Evolutionary conservation across 2,113 vertebrate species (phyloP).

Genomic region (Corythornis vintsioides): DNA sequence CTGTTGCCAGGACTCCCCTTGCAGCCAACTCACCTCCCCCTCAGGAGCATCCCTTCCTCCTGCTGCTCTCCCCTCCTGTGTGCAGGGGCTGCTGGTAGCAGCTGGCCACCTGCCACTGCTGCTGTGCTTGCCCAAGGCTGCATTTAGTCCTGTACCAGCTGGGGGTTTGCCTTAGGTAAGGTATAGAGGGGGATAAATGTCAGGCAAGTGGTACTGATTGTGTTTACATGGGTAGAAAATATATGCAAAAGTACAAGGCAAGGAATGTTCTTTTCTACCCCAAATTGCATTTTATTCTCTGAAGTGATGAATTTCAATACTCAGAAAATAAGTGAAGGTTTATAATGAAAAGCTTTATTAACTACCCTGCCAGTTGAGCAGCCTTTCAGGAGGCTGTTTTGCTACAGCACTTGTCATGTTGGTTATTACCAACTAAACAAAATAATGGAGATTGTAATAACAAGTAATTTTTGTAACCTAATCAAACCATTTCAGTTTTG

Average conservation of each 20-base stretch:
- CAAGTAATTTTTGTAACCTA: slow-evolving; percentile 19
- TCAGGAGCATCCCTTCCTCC: fast-evolving
- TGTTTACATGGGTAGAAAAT: neutral
- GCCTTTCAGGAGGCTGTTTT: neutral
- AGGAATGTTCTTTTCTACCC: neutral
- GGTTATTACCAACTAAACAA: neutral
- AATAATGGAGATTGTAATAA: slow-evolving; percentile 4
- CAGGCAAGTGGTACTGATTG: neutral
- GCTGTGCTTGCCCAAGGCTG: neutral
- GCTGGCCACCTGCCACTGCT: neutral
- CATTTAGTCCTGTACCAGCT: neutral
- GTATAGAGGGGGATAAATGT: neutral
- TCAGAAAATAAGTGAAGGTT: neutral
- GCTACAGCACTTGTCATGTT: neutral
- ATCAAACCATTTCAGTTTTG: slow-evolving; percentile 10
- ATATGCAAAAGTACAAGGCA: neutral
- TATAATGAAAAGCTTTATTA: neutral
- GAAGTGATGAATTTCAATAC: neutral
- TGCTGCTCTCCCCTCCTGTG: fast-evolving
- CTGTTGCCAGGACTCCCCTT: neutral
- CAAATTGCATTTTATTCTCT: neutral
- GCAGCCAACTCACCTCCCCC: fast-evolving
- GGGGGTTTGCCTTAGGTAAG: neutral
- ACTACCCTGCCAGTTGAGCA: neutral
- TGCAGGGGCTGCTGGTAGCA: neutral